A percentile compares a stretch with the other conserved stretches of the same genome.
phyloP scores from a whole-genome alignment of 2,888 invertebrate species.

The Nebria brevicollis region DNA sequence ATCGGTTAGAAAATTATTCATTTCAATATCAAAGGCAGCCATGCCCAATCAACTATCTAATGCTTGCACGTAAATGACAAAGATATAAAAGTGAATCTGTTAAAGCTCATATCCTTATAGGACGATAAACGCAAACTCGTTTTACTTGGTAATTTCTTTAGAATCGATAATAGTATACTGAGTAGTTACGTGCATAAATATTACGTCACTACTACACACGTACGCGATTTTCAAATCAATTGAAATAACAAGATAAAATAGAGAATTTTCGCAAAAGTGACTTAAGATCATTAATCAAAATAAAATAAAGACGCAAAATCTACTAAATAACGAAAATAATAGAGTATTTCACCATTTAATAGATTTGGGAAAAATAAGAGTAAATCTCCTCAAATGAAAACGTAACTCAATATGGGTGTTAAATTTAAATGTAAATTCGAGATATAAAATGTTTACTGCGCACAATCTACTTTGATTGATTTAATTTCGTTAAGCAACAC shows the following conservation, averaged over 20 bases:
- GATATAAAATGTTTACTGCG: neutral
- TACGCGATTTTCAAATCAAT: neutral
- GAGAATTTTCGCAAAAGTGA: too few relatives aligned
- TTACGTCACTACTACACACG: neutral
- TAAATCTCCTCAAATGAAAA: too few relatives aligned
- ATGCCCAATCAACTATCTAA: neutral
- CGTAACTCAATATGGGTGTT: too few relatives aligned
- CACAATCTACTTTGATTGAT: slow-evolving; percentile 23
- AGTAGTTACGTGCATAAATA: neutral
- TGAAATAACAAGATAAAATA: too few relatives aligned
- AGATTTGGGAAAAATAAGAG: too few relatives aligned
- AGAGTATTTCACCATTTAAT: too few relatives aligned
- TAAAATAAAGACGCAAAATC: too few relatives aligned
- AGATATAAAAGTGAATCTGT: neutral
- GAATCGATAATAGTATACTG: neutral
- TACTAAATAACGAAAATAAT: too few relatives aligned
- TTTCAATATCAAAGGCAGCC: neutral
- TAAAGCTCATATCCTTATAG: neutral
- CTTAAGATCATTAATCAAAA: too few relatives aligned
- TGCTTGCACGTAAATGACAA: neutral
- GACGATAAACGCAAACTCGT: neutral
- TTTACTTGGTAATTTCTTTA: neutral
- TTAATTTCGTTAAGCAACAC: slow-evolving; percentile 41
- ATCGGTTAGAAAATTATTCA: neutral
- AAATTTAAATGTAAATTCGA: neutral